These are phyloP conservation scores for Melopsittacus undulatus DNA, from an alignment of 2,797 vertebrate species.

Conservation along the genomic window DNA sequence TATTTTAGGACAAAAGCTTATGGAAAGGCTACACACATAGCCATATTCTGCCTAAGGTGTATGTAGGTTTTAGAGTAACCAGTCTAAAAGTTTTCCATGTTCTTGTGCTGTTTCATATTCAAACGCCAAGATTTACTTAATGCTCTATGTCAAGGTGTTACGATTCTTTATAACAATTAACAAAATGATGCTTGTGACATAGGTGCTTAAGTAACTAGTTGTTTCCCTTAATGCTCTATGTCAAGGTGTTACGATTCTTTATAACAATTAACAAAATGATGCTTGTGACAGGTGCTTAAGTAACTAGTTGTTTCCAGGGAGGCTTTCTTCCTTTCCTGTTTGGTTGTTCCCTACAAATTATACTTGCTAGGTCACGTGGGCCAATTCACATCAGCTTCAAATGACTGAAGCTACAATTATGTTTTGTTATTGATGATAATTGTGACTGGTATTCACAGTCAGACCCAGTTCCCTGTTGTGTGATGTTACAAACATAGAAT, in stretches of 20 bases:
- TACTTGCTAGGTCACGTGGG: not conserved
- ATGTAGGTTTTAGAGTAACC: not conserved
- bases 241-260: not conserved
- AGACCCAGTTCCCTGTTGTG: not conserved
- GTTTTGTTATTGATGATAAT: constrained; percentile 26
- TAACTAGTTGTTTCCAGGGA: not conserved
- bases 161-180: not conserved
- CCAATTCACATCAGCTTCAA: not conserved
- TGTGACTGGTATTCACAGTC: constrained; percentile 8
- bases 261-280: not conserved
- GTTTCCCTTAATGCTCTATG: not conserved
- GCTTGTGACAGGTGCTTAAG: not conserved
- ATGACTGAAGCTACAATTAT: constrained; percentile 40
- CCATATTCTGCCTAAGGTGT: not conserved
- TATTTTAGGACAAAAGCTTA: not conserved
- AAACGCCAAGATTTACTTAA: not conserved
- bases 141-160: not conserved
- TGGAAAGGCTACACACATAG: not conserved
- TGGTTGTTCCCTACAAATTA: not conserved
- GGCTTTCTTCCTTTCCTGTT: not conserved
- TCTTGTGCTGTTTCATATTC: not conserved
- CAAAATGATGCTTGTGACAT: not conserved
- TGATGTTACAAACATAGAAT: not conserved
- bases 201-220: not conserved
- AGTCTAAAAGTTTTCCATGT: not conserved